phyloP scores from a whole-genome alignment of 2,888 invertebrate genomes.

The Myopa testacea region DNA sequence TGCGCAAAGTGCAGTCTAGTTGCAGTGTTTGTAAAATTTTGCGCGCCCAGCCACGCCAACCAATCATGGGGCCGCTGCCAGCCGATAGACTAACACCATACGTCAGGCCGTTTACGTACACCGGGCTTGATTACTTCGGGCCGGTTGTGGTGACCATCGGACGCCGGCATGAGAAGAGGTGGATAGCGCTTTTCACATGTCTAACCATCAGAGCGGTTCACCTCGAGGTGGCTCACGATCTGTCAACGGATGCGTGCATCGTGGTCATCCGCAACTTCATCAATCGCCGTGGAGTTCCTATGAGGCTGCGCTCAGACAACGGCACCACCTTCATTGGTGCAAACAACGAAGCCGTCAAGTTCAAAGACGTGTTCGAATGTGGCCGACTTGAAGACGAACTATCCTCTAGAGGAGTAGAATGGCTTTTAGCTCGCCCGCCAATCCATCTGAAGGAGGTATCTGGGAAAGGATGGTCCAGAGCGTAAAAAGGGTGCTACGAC shows the following conservation, averaged over 20 bases:
- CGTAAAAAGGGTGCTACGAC: constrained; percentile 42
- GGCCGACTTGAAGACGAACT: constrained; percentile 34
- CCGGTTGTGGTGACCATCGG: constrained; percentile 46
- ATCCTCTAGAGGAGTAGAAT: constrained; percentile 33
- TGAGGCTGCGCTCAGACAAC: constrained; percentile 41
- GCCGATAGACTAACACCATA: constrained; percentile 44
- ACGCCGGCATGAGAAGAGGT: constrained; percentile 46
- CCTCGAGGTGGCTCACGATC: constrained; percentile 31
- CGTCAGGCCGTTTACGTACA: constrained; percentile 4
- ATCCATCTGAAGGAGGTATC: constrained; percentile 17
- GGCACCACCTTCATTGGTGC: constrained; percentile 43
- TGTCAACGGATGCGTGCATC: constrained; percentile 38
- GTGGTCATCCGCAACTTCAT: constrained; percentile 45
- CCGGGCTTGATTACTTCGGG: constrained; percentile 48
- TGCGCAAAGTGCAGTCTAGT: constrained; percentile 26
- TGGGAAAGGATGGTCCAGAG: constrained; percentile 45
- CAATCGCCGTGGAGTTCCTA: constrained; percentile 44
- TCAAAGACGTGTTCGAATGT: constrained; percentile 39
- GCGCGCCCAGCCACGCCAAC: constrained; percentile 33
- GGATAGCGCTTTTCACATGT: constrained; percentile 47
- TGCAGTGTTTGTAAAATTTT: constrained; percentile 33
- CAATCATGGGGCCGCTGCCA: constrained; percentile 47
- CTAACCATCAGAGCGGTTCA: constrained; percentile 44
- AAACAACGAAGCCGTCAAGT: constrained; percentile 31
- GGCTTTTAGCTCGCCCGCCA: constrained; percentile 21